Base-by-base conservation (phyloP, 53 echinoderm and acorn worm species). In the Stichopus horrens region DNA sequence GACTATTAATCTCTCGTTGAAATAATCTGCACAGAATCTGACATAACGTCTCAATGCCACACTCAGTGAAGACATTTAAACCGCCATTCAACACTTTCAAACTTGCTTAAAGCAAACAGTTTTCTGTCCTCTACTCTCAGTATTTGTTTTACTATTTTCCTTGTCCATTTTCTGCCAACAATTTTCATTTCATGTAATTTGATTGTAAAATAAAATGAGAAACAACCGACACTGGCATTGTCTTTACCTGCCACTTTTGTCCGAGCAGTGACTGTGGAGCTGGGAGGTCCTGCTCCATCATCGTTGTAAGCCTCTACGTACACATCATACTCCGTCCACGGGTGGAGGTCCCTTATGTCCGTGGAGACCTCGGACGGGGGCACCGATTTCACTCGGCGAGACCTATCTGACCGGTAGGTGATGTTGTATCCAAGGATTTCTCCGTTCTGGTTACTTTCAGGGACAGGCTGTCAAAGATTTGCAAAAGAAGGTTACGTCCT, bases 221-320 rank as follows among this genome's bases (percentile, higher is more conserved):
- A 37, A 37, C 37, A 37, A 37, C 2, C 37, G 2, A 37, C 37
- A 37, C 0, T 2, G 37, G 37, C 37, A 37, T 37, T 37, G 63
- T 14, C 37, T 90, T 92, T 71, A 96, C 96, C 93, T 82, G 89
- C 94, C 1, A 92, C 94, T 56, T 87, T 53, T 37, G 94, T 96
- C 60, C 86, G 89, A 14, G 18, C 87, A 57, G 60, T 23, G 5
- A 78, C 78, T 10, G 9, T 20, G 7, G 86, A 80, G 74, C 91
- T 94, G 65, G 23, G 54, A 23, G 94, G 92, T 4, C 96, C 90
- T 18, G 58, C 16, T 4, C 94, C 94, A 23, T 94, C 84, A 10
- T 3, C 52, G 76, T 94, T 96, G 89, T 88, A 88, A 13, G 87
- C 96, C 66, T 87, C 87, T 21, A 94, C 92, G 86, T 87, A 87